Conservation (phyloP, 2,888 invertebrate species). For the Cistogaster globosa region DNA sequence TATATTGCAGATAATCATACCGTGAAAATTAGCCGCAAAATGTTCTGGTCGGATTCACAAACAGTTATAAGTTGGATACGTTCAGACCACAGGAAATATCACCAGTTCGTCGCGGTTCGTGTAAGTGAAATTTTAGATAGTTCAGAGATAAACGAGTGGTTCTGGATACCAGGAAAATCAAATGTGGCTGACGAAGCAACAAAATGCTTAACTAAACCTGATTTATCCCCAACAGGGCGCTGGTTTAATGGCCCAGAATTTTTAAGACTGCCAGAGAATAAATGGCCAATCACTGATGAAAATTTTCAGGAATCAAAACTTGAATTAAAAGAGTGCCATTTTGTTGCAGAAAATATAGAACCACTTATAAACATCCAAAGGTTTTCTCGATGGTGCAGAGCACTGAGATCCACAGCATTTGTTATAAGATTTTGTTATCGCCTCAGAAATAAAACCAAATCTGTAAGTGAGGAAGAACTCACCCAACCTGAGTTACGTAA, state of each 20-base stretch:
- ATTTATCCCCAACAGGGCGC: slow-evolving; percentile 10
- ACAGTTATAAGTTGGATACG: slow-evolving; percentile 43
- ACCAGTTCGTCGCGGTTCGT: slow-evolving; percentile 49
- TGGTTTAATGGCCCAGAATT: slow-evolving; percentile 44
- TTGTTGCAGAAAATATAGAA: slow-evolving; percentile 7
- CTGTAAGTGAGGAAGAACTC: neutral
- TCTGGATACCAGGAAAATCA: slow-evolving; percentile 36
- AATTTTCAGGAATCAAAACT: neutral
- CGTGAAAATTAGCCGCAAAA: slow-evolving; percentile 6
- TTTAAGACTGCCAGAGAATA: slow-evolving; percentile 8
- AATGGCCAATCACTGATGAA: slow-evolving; percentile 25
- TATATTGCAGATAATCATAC: slow-evolving; percentile 3
- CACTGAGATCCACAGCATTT: slow-evolving; percentile 35
- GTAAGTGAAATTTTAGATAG: slow-evolving; percentile 53
- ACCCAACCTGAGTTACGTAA: slow-evolving; percentile 33
- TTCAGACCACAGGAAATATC: slow-evolving; percentile 49
- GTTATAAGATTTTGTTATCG: slow-evolving; percentile 26
- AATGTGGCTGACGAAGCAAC: slow-evolving; percentile 47
- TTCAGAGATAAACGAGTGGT: slow-evolving; percentile 33
- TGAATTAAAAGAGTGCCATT: slow-evolving; percentile 37
- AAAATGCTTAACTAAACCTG: slow-evolving; percentile 7
- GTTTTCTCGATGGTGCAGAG: slow-evolving; percentile 55
- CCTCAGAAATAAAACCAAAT: neutral
- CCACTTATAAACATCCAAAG: slow-evolving; percentile 30
- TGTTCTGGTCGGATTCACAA: slow-evolving; percentile 47